These are phyloP conservation scores for Zaprionus capensis DNA, from an alignment of 1,140 invertebrate genomes.

Conservation along the genomic window DNA sequence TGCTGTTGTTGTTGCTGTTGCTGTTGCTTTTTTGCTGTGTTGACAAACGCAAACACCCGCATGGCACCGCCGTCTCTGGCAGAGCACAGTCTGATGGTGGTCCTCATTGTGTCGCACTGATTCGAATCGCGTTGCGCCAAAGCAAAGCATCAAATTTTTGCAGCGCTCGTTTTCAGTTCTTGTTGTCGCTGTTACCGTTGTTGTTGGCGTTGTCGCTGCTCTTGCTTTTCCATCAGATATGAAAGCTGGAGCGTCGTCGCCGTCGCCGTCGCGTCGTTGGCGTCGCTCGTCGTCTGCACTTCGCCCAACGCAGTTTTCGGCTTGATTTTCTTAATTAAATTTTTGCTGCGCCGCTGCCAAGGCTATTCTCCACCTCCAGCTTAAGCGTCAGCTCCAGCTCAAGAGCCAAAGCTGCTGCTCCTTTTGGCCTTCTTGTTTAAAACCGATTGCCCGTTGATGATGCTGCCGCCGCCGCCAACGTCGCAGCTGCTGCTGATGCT, in stretches of 20 bases:
- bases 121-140: slow-evolving; percentile 61
- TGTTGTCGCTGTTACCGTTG: slow-evolving; percentile 29
- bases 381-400: slow-evolving; percentile 7
- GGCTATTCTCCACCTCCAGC: slow-evolving; percentile 48
- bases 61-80: slow-evolving; percentile 38
- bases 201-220: slow-evolving; percentile 56
- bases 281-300: slow-evolving; percentile 56
- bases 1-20: slow-evolving; percentile 11
- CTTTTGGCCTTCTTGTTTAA: slow-evolving; percentile 48
- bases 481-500: slow-evolving; percentile 9
- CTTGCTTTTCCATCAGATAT: slow-evolving; percentile 78
- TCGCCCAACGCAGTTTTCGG: slow-evolving; percentile 70
- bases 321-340: slow-evolving; percentile 83
- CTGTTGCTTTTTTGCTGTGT: slow-evolving; percentile 11
- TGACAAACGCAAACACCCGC: slow-evolving; percentile 68
- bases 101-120: slow-evolving; percentile 79
- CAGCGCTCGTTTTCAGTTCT: slow-evolving; percentile 65
- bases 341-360: slow-evolving; percentile 78
- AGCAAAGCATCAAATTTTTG: slow-evolving; percentile 72
- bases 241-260: slow-evolving; percentile 77
- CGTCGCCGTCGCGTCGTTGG: slow-evolving; percentile 68
- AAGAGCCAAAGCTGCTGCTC: slow-evolving; percentile 20
- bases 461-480: slow-evolving; percentile 35
- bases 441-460: slow-evolving; percentile 47
- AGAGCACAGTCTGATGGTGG: slow-evolving; percentile 67